Evolutionary conservation across 2,888 invertebrate genomes (phyloP), one percentile per base, ranked within the genome.

Genomic region (Cecidostiba fungosa): DNA sequence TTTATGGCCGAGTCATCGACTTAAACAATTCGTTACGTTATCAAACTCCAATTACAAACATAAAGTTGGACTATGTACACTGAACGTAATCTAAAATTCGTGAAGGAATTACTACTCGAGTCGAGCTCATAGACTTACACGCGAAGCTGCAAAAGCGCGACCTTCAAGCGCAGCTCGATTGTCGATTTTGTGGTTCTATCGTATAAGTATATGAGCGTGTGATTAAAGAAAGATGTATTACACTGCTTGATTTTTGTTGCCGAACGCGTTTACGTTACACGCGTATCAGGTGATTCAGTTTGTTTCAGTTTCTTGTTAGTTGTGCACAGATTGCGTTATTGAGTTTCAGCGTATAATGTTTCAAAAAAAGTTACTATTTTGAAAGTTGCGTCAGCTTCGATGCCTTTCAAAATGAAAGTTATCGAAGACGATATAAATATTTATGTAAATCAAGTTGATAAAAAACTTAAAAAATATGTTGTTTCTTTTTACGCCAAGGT

Each of bases 171-270:
- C 59, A 78, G 76, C 73, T 79, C 47, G 62, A 29, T 47, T 70
- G 59, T 79, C 82, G 74, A 85, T 82, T 77, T 85, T 77, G 73
- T 69, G 82, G 85, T 81, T 70, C 77, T 66, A 32, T 39, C 29
- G 3, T 50, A n/a, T 19, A 70, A n/a, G n/a, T n/a, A n/a, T n/a
- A 29, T 12, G 77, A 70, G 1, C 43, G 69, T 36, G 29, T 70
- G 76, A 50, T 79, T 77, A 66, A 76, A 76, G 66, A 77, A 81
- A 77, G 39, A 73, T 66, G 39, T 47, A 23, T 43, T 43, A n/a
- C 72, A 43, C 70, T 66, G n/a, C 10, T 23, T 3, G 54, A 6
- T n/a, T 19, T 59, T n/a, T 19, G 50, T 23, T 77, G 32, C 14
- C 54, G 19, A 14, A 43, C 14, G 16, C n/a, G n/a, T 73, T 47